These are phyloP conservation scores for Caranx ignobilis DNA, from an alignment of 2,113 vertebrate species.

Conservation along the genomic window DNA sequence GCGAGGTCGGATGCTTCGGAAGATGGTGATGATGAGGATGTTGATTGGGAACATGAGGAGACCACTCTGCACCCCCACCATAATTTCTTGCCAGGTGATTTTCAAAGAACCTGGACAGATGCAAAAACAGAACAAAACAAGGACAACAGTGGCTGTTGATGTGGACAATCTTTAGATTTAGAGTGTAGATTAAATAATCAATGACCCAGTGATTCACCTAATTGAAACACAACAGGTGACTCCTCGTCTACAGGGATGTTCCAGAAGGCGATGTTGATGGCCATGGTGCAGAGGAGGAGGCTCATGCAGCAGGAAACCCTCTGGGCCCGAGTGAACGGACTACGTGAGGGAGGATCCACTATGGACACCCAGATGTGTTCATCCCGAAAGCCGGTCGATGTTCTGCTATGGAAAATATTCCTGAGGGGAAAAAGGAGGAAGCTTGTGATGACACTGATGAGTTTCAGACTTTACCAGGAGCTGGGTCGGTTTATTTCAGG, in stretches of 20 bases:
- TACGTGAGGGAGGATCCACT: constrained; percentile 83
- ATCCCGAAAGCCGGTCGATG: constrained; percentile 84
- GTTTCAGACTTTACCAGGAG: neutral
- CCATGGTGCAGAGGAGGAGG: constrained; percentile 88
- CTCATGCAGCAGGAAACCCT: constrained; percentile 87
- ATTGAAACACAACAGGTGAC: constrained; percentile 77
- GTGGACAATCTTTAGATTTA: neutral
- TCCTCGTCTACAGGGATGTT: constrained; percentile 74
- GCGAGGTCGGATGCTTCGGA: constrained; percentile 84
- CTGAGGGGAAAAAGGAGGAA: constrained; percentile 63
- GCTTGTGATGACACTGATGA: neutral
- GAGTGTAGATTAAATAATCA: neutral
- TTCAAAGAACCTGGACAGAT: constrained; percentile 67
- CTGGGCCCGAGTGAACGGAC: constrained; percentile 86
- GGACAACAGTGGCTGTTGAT: neutral
- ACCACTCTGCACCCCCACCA: constrained; percentile 85
- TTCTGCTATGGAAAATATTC: constrained; percentile 86
- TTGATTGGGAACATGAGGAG: constrained; percentile 90
- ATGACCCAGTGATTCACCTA: constrained; percentile 72
- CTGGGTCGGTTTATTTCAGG: neutral
- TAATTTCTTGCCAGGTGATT: constrained; percentile 83
- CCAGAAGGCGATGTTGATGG: constrained; percentile 89
- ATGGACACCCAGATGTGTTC: constrained; percentile 88
- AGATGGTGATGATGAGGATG: constrained; percentile 88
- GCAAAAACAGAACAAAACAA: neutral